Evolutionary conservation across 2,113 vertebrate species (phyloP), one percentile per base, ranked within the genome.

Genomic region (Sinocyclocheilus grahami): DNA sequence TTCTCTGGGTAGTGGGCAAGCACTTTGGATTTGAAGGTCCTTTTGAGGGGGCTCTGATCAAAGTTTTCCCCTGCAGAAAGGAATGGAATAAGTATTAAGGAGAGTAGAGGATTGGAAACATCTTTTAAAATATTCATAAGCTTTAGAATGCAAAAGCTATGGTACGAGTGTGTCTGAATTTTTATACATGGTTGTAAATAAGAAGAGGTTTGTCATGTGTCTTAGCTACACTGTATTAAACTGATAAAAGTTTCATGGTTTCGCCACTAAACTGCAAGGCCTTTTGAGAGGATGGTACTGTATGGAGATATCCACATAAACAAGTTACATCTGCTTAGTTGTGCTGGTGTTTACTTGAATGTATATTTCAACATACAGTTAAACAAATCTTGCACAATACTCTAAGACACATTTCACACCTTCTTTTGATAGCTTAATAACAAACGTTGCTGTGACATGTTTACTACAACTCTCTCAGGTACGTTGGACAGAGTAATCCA

Each of bases 21-120:
- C 87, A 99, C 97, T 93, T 97, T 99, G 76, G 98, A 99, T 91
- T 97, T 99, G 93, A 99, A 99, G 63, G 97, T 97, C 90, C 97
- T 96, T 91, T 95, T 96, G 82, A 99, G 91, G 18, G 98, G 98
- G 88, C 97, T 99, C 95, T 98, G 97, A 87, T 99, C 97, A 0
- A 99, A 97, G 94, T 97, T 96, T 91, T 99, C 98, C 77, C 97
- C 98, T 98, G 93, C 4, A 85, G 18, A 85, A 16, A 78, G 51
- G 87, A 5, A 86, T 2, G 10, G 5, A 62, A 39, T 9, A 18
- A 48, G 24, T 22, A 46, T 22, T 30, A 48, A 58, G 30, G 51
- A 27, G 24, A 77, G 39, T 10, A 37, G 39, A 65, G 3, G 39
- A 12, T 39, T 13, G 22, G 39, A 55, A 78, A 5, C 79, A 48